Evolutionary conservation across 2,797 vertebrate species (phyloP).

Genomic region (Lacerta viridis): DNA sequence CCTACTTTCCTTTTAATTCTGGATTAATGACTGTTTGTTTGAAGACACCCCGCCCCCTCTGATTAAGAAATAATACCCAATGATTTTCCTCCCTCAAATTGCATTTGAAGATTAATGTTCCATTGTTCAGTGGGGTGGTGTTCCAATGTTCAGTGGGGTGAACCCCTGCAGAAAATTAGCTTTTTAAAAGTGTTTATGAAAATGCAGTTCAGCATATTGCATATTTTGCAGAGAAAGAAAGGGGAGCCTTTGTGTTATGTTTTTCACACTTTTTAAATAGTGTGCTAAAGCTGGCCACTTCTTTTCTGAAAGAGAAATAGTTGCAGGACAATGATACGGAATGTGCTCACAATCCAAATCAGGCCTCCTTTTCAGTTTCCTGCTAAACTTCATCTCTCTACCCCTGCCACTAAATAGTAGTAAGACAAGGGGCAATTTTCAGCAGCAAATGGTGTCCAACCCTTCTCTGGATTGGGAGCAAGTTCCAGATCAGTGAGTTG

Average conservation of each 20-base stretch:
- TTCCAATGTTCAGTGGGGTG: neutral
- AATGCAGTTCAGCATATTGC: neutral
- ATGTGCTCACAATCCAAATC: neutral
- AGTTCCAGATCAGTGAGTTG: too few relatives aligned
- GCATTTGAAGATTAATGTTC: slow-evolving; percentile 1
- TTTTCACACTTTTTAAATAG: neutral
- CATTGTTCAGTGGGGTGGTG: neutral
- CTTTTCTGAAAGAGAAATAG: neutral
- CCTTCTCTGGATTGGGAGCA: too few relatives aligned
- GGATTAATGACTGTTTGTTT: slow-evolving; percentile 69
- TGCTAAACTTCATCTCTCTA: neutral
- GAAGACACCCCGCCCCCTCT: slow-evolving; percentile 52
- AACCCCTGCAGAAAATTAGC: slow-evolving; percentile 21
- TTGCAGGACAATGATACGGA: neutral
- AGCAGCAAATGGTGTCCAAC: too few relatives aligned
- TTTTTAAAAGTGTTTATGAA: slow-evolving; percentile 15
- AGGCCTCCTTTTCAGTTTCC: neutral
- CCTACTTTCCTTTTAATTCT: slow-evolving; percentile 77
- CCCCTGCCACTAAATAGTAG: too few relatives aligned
- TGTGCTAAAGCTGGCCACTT: neutral
- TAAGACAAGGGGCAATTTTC: too few relatives aligned
- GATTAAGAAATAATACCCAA: slow-evolving; percentile 71
- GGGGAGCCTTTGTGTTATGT: neutral
- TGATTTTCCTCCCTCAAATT: slow-evolving; percentile 53
- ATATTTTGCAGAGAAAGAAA: neutral